Conservation (phyloP, 2,113 vertebrate species). For the Monarcha castaneiventris region DNA sequence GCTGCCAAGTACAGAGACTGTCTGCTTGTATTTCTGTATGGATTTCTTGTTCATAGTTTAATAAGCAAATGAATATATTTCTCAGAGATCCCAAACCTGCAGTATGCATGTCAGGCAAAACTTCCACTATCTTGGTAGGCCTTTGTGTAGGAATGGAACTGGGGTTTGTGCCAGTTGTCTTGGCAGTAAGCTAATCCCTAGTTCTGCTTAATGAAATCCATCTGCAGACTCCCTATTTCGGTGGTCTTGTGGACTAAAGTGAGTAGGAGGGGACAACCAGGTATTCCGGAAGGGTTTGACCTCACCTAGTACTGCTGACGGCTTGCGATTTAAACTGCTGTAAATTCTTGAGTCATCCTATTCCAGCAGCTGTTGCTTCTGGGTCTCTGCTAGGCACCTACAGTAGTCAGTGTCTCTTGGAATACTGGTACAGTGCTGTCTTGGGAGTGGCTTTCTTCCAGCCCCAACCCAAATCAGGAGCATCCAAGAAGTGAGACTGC, state of each 20-base stretch:
- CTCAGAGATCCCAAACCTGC: not conserved
- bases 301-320: not conserved
- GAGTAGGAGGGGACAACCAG: not conserved
- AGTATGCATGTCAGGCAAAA: not conserved
- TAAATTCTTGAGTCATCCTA: not conserved
- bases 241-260: not conserved
- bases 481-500: not conserved
- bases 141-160: not conserved
- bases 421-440: not conserved
- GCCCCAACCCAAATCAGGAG: not conserved
- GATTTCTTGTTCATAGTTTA: not conserved
- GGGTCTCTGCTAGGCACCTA: not conserved
- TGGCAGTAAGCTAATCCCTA: not conserved
- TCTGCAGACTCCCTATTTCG: rapidly evolving
- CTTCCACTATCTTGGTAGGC: rapidly evolving
- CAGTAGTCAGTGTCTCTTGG: not conserved
- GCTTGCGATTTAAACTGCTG: not conserved
- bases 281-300: rapidly evolving
- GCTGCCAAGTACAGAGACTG: not conserved
- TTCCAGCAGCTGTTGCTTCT: not conserved
- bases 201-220: not conserved
- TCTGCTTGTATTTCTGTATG: not conserved
- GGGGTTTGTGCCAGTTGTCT: rapidly evolving
- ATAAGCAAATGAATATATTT: not conserved
- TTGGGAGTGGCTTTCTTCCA: not conserved